phyloP scores from a whole-genome alignment of 1,140 invertebrate genomes.

The Hyphantria cunea region DNA sequence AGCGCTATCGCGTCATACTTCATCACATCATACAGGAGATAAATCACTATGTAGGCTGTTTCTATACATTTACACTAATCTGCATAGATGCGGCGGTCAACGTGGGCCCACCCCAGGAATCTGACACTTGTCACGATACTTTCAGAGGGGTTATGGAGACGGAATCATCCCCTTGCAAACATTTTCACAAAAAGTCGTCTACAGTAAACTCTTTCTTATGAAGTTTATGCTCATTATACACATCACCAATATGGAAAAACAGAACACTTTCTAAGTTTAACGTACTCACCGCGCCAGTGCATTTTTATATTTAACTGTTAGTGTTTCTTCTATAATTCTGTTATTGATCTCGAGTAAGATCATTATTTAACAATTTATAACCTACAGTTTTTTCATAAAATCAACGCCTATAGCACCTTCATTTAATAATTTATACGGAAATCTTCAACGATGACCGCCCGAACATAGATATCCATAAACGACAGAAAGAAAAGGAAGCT shows the following conservation, averaged over 20 bases:
- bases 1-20: conserved; percentile 60
- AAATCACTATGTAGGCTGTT: conserved; percentile 28
- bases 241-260: conserved; percentile 59
- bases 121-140: conserved; percentile 76
- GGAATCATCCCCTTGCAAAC: conserved; percentile 30
- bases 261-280: conserved; percentile 77
- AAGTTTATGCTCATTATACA: conserved; percentile 55
- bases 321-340: conserved; percentile 97
- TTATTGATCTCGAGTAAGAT: conserved; percentile 99
- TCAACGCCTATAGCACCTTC: conserved; percentile 80
- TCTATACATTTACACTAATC: conserved; percentile 25
- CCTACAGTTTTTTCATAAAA: conserved; percentile 80
- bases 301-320: conserved; percentile 97
- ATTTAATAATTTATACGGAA: conserved; percentile 79
- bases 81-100: conserved; percentile 50
- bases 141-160: conserved; percentile 59
- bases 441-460: conserved; percentile 73
- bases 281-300: conserved; percentile 94
- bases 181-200: conserved; percentile 16
- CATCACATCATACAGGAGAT: conserved; percentile 46
- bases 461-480: conserved; percentile 69
- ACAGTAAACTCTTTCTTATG: conserved; percentile 29
- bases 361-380: conserved; percentile 88
- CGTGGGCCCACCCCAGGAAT: conserved; percentile 76
- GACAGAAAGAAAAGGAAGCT: conserved; percentile 73